Conservation (phyloP, 2,888 invertebrate species). For the Scaptomyza cyrtandrae region DNA sequence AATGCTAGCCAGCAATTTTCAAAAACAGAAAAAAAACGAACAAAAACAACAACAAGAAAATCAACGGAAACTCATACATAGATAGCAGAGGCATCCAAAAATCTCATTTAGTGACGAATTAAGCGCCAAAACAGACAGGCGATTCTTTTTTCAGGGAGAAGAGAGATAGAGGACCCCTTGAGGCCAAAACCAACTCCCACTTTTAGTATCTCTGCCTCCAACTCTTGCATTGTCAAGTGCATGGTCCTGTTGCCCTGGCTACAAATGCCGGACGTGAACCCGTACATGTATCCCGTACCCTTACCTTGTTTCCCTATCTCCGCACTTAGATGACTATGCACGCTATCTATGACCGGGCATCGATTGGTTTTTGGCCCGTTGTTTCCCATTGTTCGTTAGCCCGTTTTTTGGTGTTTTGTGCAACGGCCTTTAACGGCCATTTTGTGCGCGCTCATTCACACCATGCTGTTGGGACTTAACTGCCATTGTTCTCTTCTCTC, state of each 20-base stretch:
- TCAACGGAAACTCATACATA: slow-evolving; percentile 14
- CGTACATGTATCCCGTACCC: background rate
- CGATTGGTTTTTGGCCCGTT: slow-evolving; percentile 70
- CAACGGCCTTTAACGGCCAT: slow-evolving; percentile 80
- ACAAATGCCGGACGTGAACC: slow-evolving; percentile 9
- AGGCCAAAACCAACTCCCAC: slow-evolving; percentile 28
- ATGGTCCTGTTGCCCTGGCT: slow-evolving; percentile 46
- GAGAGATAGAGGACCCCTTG: slow-evolving; percentile 25
- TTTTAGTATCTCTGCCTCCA: slow-evolving; percentile 1
- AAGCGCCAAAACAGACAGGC: slow-evolving; percentile 81
- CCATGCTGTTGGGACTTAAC: slow-evolving; percentile 45
- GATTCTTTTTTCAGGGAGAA: slow-evolving; percentile 71
- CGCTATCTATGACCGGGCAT: slow-evolving; percentile 72
- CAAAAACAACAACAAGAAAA: slow-evolving; percentile 1
- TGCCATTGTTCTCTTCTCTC: background rate
- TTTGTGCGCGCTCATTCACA: slow-evolving; percentile 76
- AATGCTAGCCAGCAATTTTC: slow-evolving; percentile 34
- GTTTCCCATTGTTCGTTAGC: slow-evolving; percentile 48
- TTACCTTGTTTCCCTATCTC: no score
- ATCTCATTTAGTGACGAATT: slow-evolving; percentile 83
- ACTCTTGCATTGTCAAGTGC: slow-evolving; percentile 68
- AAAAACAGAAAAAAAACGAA: background rate
- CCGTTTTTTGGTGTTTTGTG: slow-evolving; percentile 46
- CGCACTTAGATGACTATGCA: slow-evolving; percentile 52
- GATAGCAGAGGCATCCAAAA: slow-evolving; percentile 54